A percentile compares a stretch with the other conserved stretches of the same genome.
Conservation (phyloP, 1,140 invertebrate genomes). For the Catajapyx aquilonaris region DNA sequence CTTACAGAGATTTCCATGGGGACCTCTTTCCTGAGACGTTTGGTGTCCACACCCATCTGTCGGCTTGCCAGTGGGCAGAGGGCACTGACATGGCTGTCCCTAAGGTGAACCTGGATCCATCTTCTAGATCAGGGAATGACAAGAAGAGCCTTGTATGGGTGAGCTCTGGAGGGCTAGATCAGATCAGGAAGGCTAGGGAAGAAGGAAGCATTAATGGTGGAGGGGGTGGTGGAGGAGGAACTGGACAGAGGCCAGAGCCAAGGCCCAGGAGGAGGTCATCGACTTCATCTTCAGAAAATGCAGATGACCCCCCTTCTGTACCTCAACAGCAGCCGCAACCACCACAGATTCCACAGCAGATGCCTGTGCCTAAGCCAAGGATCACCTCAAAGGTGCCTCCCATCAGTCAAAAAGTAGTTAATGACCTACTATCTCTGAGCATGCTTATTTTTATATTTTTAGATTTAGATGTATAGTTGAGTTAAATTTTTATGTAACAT, state of each 20-base stretch:
- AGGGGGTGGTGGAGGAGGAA: not conserved
- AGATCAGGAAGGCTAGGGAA: too few species aligned
- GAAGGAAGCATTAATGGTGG: too few species aligned
- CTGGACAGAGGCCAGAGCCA: constrained; percentile 8
- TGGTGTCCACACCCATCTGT: constrained; percentile 49
- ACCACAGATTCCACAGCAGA: not conserved
- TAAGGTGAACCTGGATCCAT: constrained; percentile 60
- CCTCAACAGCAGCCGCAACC: constrained; percentile 4
- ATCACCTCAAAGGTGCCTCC: constrained; percentile 3
- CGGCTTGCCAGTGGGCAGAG: constrained; percentile 52
- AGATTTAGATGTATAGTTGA: too few species aligned
- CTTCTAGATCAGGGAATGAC: constrained; percentile 35
- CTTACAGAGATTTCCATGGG: constrained; percentile 79
- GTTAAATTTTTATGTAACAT: too few species aligned
- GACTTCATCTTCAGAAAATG: constrained; percentile 9
- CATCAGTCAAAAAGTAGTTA: too few species aligned
- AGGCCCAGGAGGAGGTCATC: constrained; percentile 11
- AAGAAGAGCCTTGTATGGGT: too few species aligned
- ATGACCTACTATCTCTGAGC: too few species aligned
- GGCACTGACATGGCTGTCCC: constrained; percentile 43
- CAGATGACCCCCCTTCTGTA: constrained; percentile 3
- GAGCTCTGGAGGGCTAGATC: too few species aligned
- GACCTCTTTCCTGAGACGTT: constrained; percentile 79
- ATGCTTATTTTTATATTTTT: too few species aligned
- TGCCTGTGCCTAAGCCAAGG: constrained; percentile 8